Conservation (phyloP, 2,113 vertebrate species). For the Etheostoma cragini region DNA sequence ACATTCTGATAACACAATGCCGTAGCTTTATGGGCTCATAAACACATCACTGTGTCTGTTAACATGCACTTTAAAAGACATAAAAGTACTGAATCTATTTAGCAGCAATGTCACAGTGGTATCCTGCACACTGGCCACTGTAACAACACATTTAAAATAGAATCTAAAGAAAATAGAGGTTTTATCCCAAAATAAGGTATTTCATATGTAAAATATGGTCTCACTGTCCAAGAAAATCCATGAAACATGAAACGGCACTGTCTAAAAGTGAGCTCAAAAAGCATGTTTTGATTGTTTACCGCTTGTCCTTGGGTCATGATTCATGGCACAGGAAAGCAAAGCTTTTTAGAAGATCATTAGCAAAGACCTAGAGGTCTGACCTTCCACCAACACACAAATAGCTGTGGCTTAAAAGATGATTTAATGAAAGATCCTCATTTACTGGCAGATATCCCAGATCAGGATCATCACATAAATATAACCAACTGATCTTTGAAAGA, state of each 20-base stretch:
- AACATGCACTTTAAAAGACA: slow-evolving; percentile 8
- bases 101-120: not conserved
- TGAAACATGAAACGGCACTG: not conserved
- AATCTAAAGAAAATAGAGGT: not conserved
- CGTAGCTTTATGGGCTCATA: slow-evolving; percentile 18
- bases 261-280: not conserved
- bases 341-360: slow-evolving; percentile 14
- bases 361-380: slow-evolving; percentile 20
- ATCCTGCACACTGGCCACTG: not conserved
- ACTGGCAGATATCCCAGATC: slow-evolving; percentile 35
- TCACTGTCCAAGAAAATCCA: not conserved
- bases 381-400: slow-evolving; percentile 4
- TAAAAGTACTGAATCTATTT: not conserved
- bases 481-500: slow-evolving; percentile 23
- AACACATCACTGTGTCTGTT: not conserved
- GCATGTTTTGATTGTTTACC: not conserved
- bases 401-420: not conserved
- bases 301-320: not conserved
- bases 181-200: not conserved
- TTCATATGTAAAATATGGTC: not conserved
- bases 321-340: slow-evolving; percentile 1
- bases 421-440: slow-evolving; percentile 31
- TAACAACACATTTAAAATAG: not conserved
- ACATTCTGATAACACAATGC: slow-evolving; percentile 1
- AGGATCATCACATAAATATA: slow-evolving; percentile 8